Percentiles rank a stretch among this genome's conserved stretches.
phyloP scores from a whole-genome alignment of 2,113 vertebrate species.

The Pseudopodoces humilis region DNA sequence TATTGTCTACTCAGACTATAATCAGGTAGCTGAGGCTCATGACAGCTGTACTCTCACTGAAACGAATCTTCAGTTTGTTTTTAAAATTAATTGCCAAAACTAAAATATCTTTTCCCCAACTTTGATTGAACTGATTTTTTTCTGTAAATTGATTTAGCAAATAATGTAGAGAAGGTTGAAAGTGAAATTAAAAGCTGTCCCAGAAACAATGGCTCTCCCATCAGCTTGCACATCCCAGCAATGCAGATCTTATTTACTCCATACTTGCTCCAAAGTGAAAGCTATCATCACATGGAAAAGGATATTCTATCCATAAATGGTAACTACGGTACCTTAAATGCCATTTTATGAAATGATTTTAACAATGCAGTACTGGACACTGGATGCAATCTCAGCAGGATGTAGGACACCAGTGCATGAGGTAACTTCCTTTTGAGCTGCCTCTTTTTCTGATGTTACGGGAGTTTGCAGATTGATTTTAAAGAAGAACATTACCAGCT shows the following conservation, averaged over 20 bases:
- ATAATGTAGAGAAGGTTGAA: constrained; percentile 15
- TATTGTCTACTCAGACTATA: neutral
- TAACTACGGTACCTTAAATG: constrained; percentile 18
- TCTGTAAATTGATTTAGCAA: constrained; percentile 18
- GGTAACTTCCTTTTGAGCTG: neutral
- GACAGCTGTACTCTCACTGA: neutral
- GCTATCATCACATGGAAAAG: neutral
- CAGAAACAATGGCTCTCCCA: neutral
- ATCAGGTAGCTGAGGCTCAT: neutral
- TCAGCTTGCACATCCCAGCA: neutral
- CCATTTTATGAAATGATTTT: constrained; percentile 5
- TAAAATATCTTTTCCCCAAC: neutral
- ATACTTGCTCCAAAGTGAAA: neutral
- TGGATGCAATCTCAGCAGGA: neutral
- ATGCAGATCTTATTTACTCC: neutral
- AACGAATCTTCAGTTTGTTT: neutral
- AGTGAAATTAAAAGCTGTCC: constrained; percentile 22
- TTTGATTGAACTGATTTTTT: constrained; percentile 50
- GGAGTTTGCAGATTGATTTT: neutral
- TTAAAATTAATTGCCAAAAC: neutral
- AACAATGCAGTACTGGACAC: neutral
- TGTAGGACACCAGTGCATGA: neutral
- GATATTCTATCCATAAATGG: neutral
- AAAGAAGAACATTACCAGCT: neutral
- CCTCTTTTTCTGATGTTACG: neutral